Evolutionary conservation across 2,888 invertebrate species (phyloP).

Genomic region (Embidobia sp.): DNA sequence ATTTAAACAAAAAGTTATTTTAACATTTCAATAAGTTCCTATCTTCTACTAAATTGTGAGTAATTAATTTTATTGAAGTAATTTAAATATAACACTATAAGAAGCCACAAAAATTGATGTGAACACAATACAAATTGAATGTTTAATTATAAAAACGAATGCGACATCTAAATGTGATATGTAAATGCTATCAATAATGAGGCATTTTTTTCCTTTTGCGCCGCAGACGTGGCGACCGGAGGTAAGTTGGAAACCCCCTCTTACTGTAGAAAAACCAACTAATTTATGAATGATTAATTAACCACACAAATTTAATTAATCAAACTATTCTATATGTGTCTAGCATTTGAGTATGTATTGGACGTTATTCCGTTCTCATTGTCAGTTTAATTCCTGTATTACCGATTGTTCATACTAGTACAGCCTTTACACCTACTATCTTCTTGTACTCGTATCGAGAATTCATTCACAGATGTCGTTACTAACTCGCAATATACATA

Average conservation of each 20-base stretch:
- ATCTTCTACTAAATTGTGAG: too few relatives aligned
- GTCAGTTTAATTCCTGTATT: slow-evolving; percentile 55
- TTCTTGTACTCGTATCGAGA: slow-evolving; percentile 2
- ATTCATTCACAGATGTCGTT: slow-evolving; percentile 32
- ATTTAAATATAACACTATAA: too few relatives aligned
- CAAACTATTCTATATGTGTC: background rate
- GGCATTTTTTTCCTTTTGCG: slow-evolving; percentile 75
- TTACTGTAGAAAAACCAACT: slow-evolving; percentile 34
- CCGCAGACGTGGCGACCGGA: slow-evolving; percentile 80
- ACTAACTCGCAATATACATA: slow-evolving; percentile 2
- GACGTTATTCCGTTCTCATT: too few relatives aligned
- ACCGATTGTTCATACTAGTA: slow-evolving; percentile 55
- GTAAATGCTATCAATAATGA: slow-evolving; percentile 37
- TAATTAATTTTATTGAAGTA: too few relatives aligned
- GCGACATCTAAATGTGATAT: too few relatives aligned
- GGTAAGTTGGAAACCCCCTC: slow-evolving; percentile 74
- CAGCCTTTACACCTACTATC: slow-evolving; percentile 26
- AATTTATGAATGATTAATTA: slow-evolving; percentile 10
- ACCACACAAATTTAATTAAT: background rate
- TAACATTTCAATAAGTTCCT: too few relatives aligned
- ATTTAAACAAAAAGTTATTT: too few relatives aligned
- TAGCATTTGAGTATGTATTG: too few relatives aligned
- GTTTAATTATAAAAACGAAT: background rate
- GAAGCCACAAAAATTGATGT: too few relatives aligned
- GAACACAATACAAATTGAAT: too few relatives aligned